phyloP scores from a whole-genome alignment of 2,888 invertebrate genomes.

The Julus scandinavius region DNA sequence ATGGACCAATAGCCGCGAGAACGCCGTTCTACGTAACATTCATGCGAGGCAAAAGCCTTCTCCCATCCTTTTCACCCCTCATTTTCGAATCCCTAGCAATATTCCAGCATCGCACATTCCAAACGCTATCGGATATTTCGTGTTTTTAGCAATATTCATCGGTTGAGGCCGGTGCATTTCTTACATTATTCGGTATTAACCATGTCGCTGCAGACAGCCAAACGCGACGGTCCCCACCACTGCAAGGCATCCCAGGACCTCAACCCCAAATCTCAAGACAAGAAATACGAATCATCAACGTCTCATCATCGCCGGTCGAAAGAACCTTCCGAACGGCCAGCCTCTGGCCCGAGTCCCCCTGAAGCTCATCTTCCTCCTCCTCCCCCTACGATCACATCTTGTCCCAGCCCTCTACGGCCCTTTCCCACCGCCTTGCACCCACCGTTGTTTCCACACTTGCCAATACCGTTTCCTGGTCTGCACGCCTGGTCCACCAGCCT shows the following conservation, averaged over 20 bases:
- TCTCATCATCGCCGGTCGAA: background rate
- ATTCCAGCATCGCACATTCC: background rate
- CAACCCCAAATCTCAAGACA: background rate
- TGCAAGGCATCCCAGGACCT: background rate
- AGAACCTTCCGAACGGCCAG: background rate
- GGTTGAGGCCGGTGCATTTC: background rate
- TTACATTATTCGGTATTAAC: background rate
- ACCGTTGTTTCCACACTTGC: conserved; percentile 45
- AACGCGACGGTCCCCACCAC: background rate
- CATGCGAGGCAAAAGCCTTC: background rate
- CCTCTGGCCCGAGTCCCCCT: background rate
- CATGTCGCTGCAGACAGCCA: background rate
- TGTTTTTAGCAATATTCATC: too few species aligned
- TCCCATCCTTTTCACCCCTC: background rate
- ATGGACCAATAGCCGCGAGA: conserved; percentile 13
- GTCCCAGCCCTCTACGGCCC: background rate
- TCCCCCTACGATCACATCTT: background rate
- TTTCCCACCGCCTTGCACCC: conserved; percentile 19
- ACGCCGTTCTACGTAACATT: background rate
- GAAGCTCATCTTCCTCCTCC: background rate
- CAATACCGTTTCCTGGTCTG: conserved; percentile 23
- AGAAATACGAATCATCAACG: background rate
- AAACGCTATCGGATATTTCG: background rate
- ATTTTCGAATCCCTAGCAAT: background rate
- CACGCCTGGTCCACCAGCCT: conserved; percentile 33